Base-by-base conservation (phyloP, 2,797 vertebrate species). In the Megalops cyprinoides region DNA sequence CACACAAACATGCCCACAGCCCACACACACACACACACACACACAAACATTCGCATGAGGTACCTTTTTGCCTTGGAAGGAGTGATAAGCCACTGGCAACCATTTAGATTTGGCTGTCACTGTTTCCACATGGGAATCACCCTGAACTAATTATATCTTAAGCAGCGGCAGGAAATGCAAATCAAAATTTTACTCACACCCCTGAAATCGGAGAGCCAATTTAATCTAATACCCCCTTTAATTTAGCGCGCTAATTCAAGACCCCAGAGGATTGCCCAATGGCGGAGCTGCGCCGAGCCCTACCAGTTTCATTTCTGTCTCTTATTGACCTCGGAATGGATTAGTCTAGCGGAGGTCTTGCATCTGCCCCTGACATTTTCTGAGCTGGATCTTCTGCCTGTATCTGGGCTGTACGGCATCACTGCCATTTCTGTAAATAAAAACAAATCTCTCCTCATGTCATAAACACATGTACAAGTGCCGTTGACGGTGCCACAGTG, bases 151-250 rank as follows among this genome's bases (percentile, higher is more conserved):
- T 95, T 95, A 94, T 95, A 94, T 94, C 93, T 94, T 94, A 93
- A 94, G 93, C 91, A 94, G 93, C 88, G 77, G 92, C 90, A 91
- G 90, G 93, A 94, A 95, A 94, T 95, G 94, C 94, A 94, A 95
- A 95, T 95, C 92, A 93, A 92, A 94, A 94, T 95, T 95, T 95
- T 95, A 93, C 93, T 95, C 93, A 94, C 93, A 94, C 93, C 93
- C 93, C 94, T 94, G 94, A 94, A 95, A 95, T 93, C 91, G 93
- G 93, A 94, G 92, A 93, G 92, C 92, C 94, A 95, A 94, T 95
- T 95, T 94, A 94, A 95, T 95, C 94, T 94, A 94, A 95, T 94
- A 94, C 93, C 92, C 91, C 93, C 93, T 94, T 94, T 94, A 94
- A 94, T 94, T 95, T 94, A 93, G 92, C 90, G 85, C 90, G 87